Evolutionary conservation across 2,113 vertebrate species (phyloP), one percentile per base, ranked within the genome.

Genomic region (Amazona guildingii): DNA sequence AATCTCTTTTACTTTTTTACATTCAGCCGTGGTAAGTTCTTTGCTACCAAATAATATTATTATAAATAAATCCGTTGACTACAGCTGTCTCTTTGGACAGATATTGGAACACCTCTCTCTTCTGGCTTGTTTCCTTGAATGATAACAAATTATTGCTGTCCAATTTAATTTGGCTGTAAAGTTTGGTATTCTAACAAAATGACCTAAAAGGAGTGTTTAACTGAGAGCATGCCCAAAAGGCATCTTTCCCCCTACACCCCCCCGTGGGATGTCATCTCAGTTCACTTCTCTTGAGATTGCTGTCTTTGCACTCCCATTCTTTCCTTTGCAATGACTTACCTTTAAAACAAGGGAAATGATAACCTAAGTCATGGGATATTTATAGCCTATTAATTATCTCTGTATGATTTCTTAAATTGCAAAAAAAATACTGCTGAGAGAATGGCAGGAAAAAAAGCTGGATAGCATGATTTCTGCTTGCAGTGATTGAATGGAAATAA

Each of bases 1-100:
- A 98, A 98, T 98, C 98, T 98, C 97, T 98, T 98, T 97, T 97
- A 97, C 95, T 98, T 98, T 98, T 98, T 98, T 97, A 96, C 96
- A 98, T 98, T 98, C 92, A 95, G 90, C 96, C 98, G 97, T 93
- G 93, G 96, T 97, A 97, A 96, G 97, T 98, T 97, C 96, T 86
- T 97, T 97, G 93, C 98, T 94, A 97, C 97, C 97, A 97, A 98
- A 98, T 98, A 98, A 98, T 97, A 98, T 98, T 98, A 95, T 97
- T 98, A 98, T 97, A 98, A 98, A 98, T 97, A 97, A 98, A 98
- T 97, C 98, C 91, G 9, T 92, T 95, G 93, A 95, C 96, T 98
- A 97, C 97, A 97, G 95, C 97, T 98, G 97, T 97, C 94, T 98
- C 91, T 92, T 94, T 97, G 97, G 96, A 90, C 95, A 97, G 96